Conservation (phyloP, 2,797 vertebrate genomes). For the Spinus pinus region DNA sequence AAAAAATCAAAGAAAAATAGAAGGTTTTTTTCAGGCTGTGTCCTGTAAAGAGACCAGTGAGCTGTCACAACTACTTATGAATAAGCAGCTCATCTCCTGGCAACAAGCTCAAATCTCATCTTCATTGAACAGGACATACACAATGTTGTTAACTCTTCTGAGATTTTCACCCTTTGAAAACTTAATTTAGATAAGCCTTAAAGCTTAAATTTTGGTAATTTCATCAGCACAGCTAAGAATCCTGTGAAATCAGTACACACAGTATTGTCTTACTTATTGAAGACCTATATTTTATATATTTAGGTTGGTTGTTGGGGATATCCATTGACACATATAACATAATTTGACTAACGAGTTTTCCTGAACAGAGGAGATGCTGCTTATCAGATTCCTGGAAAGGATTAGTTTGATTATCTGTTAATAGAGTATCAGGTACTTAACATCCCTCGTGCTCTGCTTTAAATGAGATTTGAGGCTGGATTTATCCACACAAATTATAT, state of each 20-base stretch:
- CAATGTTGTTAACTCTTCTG: neutral
- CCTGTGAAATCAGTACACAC: neutral
- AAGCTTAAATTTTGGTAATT: neutral
- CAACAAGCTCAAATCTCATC: neutral
- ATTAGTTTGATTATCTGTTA: conserved; percentile 49
- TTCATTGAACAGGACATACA: neutral
- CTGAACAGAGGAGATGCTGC: neutral
- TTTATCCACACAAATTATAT: neutral
- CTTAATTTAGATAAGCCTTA: neutral
- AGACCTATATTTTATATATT: neutral
- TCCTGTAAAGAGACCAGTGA: neutral
- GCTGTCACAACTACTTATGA: neutral
- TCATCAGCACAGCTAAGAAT: neutral
- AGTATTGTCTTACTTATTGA: neutral
- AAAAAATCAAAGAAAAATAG: neutral
- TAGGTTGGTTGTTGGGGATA: neutral
- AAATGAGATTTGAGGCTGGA: conserved; percentile 44
- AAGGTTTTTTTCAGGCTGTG: neutral
- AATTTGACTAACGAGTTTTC: neutral
- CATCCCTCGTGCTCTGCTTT: neutral
- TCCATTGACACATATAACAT: neutral
- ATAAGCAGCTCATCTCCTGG: neutral
- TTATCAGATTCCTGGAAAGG: neutral
- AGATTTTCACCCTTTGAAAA: neutral
- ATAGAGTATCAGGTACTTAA: neutral